Percentiles rank a stretch among this genome's conserved stretches.
These are phyloP conservation scores for Isotomurus palustris DNA, from an alignment of 2,888 invertebrate genomes.

Conservation along the genomic window DNA sequence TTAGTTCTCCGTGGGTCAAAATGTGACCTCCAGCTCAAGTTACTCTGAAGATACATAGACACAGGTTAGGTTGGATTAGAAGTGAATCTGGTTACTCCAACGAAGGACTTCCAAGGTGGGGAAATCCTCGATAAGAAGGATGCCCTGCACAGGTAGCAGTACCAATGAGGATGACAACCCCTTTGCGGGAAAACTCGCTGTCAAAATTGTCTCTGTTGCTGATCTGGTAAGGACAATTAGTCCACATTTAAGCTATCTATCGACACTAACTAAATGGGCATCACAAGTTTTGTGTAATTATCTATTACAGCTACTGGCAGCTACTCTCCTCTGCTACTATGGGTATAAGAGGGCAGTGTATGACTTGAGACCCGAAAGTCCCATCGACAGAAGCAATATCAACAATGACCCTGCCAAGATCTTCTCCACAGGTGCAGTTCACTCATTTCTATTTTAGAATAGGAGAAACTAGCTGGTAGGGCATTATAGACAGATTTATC, in stretches of 20 bases:
- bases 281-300: not conserved
- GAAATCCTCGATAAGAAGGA: no score
- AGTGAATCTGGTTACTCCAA: not conserved
- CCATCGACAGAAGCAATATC: no score
- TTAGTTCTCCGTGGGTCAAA: no score
- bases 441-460: no score
- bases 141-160: slow-evolving; percentile 2
- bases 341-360: slow-evolving; percentile 34
- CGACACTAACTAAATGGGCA: not conserved
- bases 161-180: slow-evolving; percentile 24
- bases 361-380: slow-evolving; percentile 12
- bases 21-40: no score
- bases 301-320: slow-evolving; percentile 31
- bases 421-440: no score
- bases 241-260: not conserved
- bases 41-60: no score
- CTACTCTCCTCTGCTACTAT: slow-evolving; percentile 40
- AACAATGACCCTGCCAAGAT: no score
- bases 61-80: not conserved
- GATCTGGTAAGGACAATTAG: slow-evolving; percentile 23
- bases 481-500: no score
- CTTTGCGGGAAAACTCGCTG: slow-evolving; percentile 31
- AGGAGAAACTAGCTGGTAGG: slow-evolving; percentile 16
- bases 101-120: no score
- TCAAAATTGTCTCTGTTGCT: slow-evolving; percentile 34